Evolutionary conservation across 1,140 invertebrate genomes (phyloP).

Genomic region (Pogonomyrmex barbatus): DNA sequence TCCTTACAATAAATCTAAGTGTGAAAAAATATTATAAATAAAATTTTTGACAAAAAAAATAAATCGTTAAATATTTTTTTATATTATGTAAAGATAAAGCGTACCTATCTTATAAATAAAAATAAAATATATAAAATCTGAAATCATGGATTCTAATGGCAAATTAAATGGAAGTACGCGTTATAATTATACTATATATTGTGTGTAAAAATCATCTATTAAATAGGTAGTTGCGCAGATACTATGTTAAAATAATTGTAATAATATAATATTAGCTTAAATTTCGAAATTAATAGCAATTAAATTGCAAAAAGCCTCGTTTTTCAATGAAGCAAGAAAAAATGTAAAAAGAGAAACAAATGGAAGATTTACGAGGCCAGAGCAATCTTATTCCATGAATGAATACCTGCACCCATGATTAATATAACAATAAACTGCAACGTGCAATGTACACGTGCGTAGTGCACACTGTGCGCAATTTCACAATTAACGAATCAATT

Average conservation of each 20-base stretch:
- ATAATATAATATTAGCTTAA: neutral
- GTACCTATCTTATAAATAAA: constrained; percentile 33
- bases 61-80: neutral
- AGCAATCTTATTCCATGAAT: constrained; percentile 43
- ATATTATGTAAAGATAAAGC: neutral
- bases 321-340: neutral
- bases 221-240: neutral
- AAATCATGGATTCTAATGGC: neutral
- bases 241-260: neutral
- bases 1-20: constrained; percentile 15
- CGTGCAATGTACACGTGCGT: neutral
- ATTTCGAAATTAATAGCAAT: neutral
- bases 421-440: neutral
- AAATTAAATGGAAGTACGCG: neutral
- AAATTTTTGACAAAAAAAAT: constrained; percentile 6
- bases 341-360: neutral
- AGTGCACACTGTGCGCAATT: constrained; percentile 1
- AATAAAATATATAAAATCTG: neutral
- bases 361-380: constrained; percentile 31
- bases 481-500: constrained; percentile 39
- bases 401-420: neutral
- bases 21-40: constrained; percentile 15
- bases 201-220: neutral
- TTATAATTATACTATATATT: neutral
- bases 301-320: constrained; percentile 7